Evolutionary conservation across 1,140 invertebrate species (phyloP), one percentile per base, ranked within the genome.

Genomic region (Dinothrombium tinctorium): DNA sequence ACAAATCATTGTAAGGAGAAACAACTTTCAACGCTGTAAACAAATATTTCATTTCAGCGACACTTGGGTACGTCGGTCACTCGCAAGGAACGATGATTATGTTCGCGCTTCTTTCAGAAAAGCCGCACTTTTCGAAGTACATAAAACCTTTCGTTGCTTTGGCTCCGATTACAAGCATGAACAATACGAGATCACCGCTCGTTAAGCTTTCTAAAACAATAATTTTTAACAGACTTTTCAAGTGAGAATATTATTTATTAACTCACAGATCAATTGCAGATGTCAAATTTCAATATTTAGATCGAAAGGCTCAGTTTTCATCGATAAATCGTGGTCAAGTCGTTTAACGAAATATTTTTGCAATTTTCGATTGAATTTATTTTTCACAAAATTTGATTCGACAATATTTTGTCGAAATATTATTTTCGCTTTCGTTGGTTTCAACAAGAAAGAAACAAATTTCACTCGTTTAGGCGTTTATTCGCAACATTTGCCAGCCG

Each of bases 401-500:
- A 33, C 15, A 14, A 36, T 22, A 5, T 24, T 46, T 38, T 47
- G 45, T 29, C 12, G 12, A 3, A 41, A 47, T 36, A 12, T 47
- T 6, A n/a, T 47, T 12, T 47, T 47, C 36, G 22, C 46, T 20
- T 17, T 41, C 20, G 12, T 26, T 14, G 46, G 46, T 15, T 47
- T 41, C 26, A 39, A 47, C 41, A 25, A 12, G 17, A 21, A 37
- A 9, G n/a, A 46, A 37, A 21, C 46, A 9, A 33, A 42, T 33
- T 14, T 15, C 3, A 37, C 32, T 14, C 19, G 40, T 15, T 41
- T 26, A 8, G 28, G 15, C 0, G 65, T 75, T 0, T 74, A 82
- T 49, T 55, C 76, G 2, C 67, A 69, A 11, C 76, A 90, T 54
- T 71, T 69, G 4, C 84, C 86, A 4, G 76, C 79, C 1, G 83